A percentile compares a stretch with the other conserved stretches of the same genome.
Evolutionary conservation across 1,140 invertebrate species (phyloP).

Genomic region (Rhysida immarginata): DNA sequence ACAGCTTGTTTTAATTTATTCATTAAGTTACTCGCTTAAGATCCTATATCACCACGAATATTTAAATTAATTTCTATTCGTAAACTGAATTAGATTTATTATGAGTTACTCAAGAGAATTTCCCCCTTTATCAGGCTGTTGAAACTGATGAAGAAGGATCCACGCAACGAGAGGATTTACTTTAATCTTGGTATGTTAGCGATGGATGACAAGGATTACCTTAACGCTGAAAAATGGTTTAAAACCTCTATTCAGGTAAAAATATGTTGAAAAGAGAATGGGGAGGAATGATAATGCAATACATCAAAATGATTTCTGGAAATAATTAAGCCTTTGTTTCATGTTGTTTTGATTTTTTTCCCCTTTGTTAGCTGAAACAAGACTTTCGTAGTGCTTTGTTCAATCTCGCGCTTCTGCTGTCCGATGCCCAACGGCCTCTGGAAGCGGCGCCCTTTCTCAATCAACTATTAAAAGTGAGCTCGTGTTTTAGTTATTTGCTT

Average conservation of each 20-base stretch:
- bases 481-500: no score
- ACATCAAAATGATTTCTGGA: no score
- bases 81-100: no score
- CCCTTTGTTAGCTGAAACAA: slow-evolving; percentile 24
- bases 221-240: slow-evolving; percentile 57
- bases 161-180: slow-evolving; percentile 12
- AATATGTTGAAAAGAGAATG: no score
- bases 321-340: no score
- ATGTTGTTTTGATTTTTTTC: no score
- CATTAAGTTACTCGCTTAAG: no score
- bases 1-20: no score
- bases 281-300: no score
- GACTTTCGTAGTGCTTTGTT: slow-evolving; percentile 80
- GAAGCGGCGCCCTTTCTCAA: slow-evolving; percentile 87
- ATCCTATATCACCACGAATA: no score
- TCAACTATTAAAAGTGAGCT: slow-evolving; percentile 51
- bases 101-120: not conserved
- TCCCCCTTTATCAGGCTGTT: no score
- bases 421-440: slow-evolving; percentile 69
- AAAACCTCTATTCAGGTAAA: slow-evolving; percentile 4
- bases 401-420: slow-evolving; percentile 78
- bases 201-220: slow-evolving; percentile 38
- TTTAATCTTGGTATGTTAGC: slow-evolving; percentile 15
- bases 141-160: slow-evolving; percentile 5
- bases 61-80: no score